Conservation (phyloP, 2,888 invertebrate genomes). For the Noctua fimbriata region DNA sequence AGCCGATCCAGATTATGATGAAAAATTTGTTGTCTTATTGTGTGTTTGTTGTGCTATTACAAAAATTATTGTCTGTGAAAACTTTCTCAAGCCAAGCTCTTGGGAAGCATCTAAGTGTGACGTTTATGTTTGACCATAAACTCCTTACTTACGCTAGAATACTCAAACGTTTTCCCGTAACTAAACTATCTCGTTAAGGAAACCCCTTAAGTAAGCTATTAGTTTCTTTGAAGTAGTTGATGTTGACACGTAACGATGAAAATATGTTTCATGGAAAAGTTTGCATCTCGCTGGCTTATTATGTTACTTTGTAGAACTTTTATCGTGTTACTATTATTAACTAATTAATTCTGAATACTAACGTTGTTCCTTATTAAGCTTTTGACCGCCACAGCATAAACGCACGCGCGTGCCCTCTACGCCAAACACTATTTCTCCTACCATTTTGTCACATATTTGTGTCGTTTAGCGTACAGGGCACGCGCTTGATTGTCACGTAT, state of each 20-base stretch:
- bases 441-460: no score
- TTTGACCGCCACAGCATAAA: no score
- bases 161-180: conserved; percentile 38
- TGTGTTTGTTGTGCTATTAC: no score
- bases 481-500: no score
- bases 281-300: conserved; percentile 38
- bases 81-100: no score
- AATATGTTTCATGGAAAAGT: conserved; percentile 43
- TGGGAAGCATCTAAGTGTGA: not conserved
- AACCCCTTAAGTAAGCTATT: conserved; percentile 44
- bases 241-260: conserved; percentile 49
- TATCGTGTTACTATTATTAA: not conserved
- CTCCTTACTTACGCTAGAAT: conserved; percentile 2
- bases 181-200: conserved; percentile 43
- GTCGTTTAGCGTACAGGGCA: no score
- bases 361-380: no score
- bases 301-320: conserved; percentile 2
- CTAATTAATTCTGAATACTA: not conserved
- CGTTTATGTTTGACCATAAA: conserved; percentile 28
- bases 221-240: conserved; percentile 50
- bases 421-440: no score
- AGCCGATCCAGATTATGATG: no score
- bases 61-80: no score
- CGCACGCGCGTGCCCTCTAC: no score
- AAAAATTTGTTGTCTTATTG: no score